These are phyloP conservation scores for Chymomyza procnemis DNA, from an alignment of 2,888 invertebrate genomes.

Conservation along the genomic window DNA sequence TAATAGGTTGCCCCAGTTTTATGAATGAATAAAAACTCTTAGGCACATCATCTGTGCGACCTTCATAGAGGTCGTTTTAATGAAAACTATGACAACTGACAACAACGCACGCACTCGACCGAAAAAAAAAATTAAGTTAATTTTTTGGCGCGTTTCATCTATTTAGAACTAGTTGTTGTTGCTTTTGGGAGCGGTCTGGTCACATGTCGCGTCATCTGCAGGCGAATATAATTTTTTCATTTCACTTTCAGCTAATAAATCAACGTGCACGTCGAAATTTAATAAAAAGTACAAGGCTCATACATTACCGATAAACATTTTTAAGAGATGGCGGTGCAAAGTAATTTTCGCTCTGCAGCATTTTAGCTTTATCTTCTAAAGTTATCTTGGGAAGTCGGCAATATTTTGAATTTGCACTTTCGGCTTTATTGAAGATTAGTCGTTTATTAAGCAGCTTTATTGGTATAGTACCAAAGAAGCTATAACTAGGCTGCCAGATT, in stretches of 20 bases:
- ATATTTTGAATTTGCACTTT: too few relatives aligned
- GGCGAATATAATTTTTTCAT: conserved; percentile 21
- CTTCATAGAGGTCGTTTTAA: conserved; percentile 73
- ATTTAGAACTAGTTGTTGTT: conserved; percentile 29
- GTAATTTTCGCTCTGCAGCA: too few relatives aligned
- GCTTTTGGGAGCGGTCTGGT: conserved; percentile 13
- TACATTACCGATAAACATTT: too few relatives aligned
- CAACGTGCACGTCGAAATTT: conserved; percentile 24
- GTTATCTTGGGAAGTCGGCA: too few relatives aligned
- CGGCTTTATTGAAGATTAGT: not conserved
- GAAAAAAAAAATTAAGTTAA: conserved; percentile 23
- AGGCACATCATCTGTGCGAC: conserved; percentile 46
- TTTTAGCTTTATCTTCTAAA: too few relatives aligned
- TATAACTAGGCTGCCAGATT: not conserved
- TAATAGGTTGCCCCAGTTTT: not conserved
- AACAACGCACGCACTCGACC: conserved; percentile 56
- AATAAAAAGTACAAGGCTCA: not conserved
- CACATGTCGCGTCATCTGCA: conserved; percentile 39
- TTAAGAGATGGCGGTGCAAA: too few relatives aligned
- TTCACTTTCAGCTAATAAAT: conserved; percentile 17
- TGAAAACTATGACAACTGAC: conserved; percentile 38
- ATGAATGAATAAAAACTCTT: not conserved
- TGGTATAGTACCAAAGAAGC: too few relatives aligned
- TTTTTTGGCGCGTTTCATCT: conserved; percentile 18
- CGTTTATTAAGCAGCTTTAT: too few relatives aligned